Base-by-base conservation (phyloP, 2,113 vertebrate genomes). In the Aptenodytes patagonicus region DNA sequence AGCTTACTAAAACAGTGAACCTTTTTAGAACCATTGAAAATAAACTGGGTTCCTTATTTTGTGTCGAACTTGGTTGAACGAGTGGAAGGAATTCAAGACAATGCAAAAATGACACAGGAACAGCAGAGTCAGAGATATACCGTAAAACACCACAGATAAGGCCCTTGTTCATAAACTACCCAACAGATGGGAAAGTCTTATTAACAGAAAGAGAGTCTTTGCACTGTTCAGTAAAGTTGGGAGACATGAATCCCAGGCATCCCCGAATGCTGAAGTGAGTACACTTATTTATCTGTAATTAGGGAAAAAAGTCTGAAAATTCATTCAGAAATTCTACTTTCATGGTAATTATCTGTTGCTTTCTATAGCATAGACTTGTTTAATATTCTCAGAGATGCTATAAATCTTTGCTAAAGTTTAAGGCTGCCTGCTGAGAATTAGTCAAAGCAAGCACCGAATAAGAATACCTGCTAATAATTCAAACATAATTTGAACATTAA, bases 401-500 rank as follows among this genome's bases (percentile, higher is more conserved):
- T 62, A 86, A 90, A 92, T 93, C 47, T 84, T 91, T 92, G 14
- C 24, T 68, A 62, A 44, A 83, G 5, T 90, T 92, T 90, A 90
- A 94, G 58, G 25, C 11, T 97, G 55, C 52, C 86, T 75, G 13
- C 62, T 83, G 85, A 95, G 46, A 91, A 81, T 90, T 95, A 87
- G 77, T 57, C 49, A 91, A 94, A 83, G 8, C 10, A 3, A 95
- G 38, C 5, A 36, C 22, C 65, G 61, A 84, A 65, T 92, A 52
- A 70, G 64, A 90, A 93, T 78, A 72, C 11, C 22, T 77, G 40
- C 10, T 89, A 90, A 87, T 82, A 96, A 94, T 49, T 91, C 46
- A 96, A 90, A 65, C 4, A 61, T 81, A 91, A 94, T 95, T 93
- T 93, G 64, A 94, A 92, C 64, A 49, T 90, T 84, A 79, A 69